These are phyloP conservation scores for Dinocampus coccinellae DNA, from an alignment of 2,888 invertebrate species.

Conservation along the genomic window DNA sequence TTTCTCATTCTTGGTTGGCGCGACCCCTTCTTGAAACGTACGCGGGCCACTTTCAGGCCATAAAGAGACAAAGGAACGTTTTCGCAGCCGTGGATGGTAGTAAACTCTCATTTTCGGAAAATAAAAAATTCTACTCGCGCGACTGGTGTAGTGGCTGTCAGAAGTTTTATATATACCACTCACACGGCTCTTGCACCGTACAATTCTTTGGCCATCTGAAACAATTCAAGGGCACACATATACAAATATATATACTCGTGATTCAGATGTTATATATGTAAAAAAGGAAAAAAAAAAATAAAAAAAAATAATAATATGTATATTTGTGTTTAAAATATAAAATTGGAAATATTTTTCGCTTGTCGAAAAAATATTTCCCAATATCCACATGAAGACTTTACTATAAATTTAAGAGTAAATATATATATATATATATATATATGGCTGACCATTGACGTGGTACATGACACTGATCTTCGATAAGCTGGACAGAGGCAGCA, in stretches of 20 bases:
- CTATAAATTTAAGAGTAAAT: background rate
- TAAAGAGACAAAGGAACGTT: conserved; percentile 68
- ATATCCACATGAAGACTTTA: background rate
- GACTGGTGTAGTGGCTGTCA: conserved; percentile 35
- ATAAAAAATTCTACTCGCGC: conserved; percentile 49
- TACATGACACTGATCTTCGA: conserved; percentile 64
- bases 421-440: conserved; percentile 7
- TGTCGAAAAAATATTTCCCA: background rate
- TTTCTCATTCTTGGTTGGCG: conserved; percentile 14
- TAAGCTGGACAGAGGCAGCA: conserved; percentile 60
- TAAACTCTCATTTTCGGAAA: conserved; percentile 67
- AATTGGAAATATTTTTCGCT: background rate
- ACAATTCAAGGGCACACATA: conserved; percentile 19
- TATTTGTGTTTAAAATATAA: background rate
- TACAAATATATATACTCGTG: background rate
- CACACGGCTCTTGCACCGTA: background rate
- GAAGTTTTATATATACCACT: conserved; percentile 23
- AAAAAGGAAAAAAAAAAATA: too few species aligned
- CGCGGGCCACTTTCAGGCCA: conserved; percentile 66
- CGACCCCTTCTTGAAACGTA: conserved; percentile 30
- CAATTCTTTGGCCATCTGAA: conserved; percentile 14
- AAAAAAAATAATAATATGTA: background rate
- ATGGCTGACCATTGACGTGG: conserved; percentile 40
- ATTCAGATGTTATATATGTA: background rate
- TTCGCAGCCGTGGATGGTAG: conserved; percentile 56